phyloP scores from a whole-genome alignment of 2,797 vertebrate species.

The Danio jaintianensis region DNA sequence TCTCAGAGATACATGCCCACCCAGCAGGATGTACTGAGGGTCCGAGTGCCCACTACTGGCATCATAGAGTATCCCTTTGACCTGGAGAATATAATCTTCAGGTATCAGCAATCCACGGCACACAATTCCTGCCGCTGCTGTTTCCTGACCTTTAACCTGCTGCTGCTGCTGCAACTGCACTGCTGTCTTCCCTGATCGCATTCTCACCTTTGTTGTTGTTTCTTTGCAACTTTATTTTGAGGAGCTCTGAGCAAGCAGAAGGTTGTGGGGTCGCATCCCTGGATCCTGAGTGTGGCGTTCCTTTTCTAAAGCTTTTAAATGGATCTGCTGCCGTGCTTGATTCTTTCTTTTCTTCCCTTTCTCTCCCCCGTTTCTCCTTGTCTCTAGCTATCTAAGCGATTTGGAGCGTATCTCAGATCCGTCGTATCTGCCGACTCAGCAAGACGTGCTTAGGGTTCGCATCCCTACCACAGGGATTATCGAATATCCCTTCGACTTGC shows the following conservation, averaged over 20 bases:
- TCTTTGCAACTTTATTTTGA: not conserved
- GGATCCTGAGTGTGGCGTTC: not conserved
- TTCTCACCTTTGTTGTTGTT: constrained; percentile 59
- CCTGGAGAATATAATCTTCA: constrained; percentile 82
- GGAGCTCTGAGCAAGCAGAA: not conserved
- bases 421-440: constrained; percentile 85
- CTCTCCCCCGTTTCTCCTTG: constrained; percentile 62
- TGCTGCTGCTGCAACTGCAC: constrained; percentile 63
- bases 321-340: constrained; percentile 65
- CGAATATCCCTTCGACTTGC: constrained; percentile 87
- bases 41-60: constrained; percentile 81
- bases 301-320: constrained; percentile 27
- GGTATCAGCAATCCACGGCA: constrained; percentile 72
- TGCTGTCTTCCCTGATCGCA: constrained; percentile 65
- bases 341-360: constrained; percentile 68
- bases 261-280: not conserved
- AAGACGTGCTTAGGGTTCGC: constrained; percentile 88
- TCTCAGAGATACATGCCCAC: constrained; percentile 72
- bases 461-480: constrained; percentile 87
- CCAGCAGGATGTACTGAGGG: constrained; percentile 81
- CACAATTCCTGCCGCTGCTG: constrained; percentile 61
- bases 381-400: constrained; percentile 85
- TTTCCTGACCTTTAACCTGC: constrained; percentile 59
- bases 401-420: constrained; percentile 84
- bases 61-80: constrained; percentile 84